A percentile compares a stretch with the other conserved stretches of the same genome.
Evolutionary conservation across 2,888 invertebrate species (phyloP).

Genomic region (Cremastinae sp.): DNA sequence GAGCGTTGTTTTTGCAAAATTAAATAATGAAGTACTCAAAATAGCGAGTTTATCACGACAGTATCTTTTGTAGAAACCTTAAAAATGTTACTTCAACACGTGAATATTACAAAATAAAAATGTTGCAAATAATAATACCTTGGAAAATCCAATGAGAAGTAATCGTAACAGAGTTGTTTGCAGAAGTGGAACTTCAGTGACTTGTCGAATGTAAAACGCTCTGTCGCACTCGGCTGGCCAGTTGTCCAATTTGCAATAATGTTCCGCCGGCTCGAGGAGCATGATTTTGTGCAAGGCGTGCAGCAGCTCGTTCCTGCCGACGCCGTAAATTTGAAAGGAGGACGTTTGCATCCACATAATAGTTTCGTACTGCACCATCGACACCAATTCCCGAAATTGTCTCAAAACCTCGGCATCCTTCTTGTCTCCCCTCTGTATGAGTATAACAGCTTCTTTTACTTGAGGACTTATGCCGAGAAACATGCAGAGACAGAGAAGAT

Average conservation of each 20-base stretch:
- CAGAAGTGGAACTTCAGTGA: constrained; percentile 93
- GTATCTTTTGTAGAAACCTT: no score
- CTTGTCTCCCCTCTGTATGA: constrained; percentile 82
- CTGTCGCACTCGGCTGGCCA: constrained; percentile 97
- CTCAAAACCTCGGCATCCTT: constrained; percentile 78
- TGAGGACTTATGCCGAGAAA: constrained; percentile 89
- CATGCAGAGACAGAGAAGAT: constrained; percentile 92
- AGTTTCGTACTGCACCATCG: constrained; percentile 90
- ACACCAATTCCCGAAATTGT: constrained; percentile 81
- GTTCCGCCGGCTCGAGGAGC: constrained; percentile 89
- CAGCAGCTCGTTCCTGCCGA: constrained; percentile 87
- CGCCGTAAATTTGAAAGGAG: constrained; percentile 88
- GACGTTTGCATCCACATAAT: constrained; percentile 94
- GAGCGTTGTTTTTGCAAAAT: no score
- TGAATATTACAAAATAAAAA: neutral
- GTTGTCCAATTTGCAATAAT: constrained; percentile 91
- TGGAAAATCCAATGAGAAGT: constrained; percentile 90
- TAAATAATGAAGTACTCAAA: no score
- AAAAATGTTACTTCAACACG: no score
- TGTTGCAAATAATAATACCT: constrained; percentile 77
- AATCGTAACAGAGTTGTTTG: constrained; percentile 92
- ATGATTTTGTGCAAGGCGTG: constrained; percentile 90
- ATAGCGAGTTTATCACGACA: no score
- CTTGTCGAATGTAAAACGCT: constrained; percentile 88
- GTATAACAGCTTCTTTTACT: constrained; percentile 86